A percentile compares a stretch with the other conserved stretches of the same genome.
Conservation (phyloP, 2,888 invertebrate genomes). For the Hipparchia sbordonii region DNA sequence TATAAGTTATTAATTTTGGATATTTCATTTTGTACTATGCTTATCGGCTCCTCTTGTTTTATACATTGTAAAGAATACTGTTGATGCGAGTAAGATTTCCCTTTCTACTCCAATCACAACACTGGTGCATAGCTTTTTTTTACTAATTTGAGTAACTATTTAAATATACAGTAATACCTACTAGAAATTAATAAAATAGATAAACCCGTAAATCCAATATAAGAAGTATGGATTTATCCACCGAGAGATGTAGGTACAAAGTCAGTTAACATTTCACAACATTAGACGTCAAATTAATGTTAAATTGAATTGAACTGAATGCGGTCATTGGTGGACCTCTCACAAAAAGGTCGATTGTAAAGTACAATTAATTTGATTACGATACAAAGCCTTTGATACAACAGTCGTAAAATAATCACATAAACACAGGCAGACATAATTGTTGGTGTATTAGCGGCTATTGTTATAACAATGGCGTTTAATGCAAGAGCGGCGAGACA, state of each 20-base stretch:
- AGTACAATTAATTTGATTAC: slow-evolving; percentile 16
- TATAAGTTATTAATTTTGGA: too few relatives aligned
- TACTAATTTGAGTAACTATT: too few relatives aligned
- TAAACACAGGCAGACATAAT: slow-evolving; percentile 17
- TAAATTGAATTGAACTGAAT: not conserved
- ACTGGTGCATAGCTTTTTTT: too few relatives aligned
- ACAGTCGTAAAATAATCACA: slow-evolving; percentile 1
- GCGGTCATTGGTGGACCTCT: not conserved
- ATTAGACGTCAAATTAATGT: not conserved
- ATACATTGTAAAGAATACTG: too few relatives aligned
- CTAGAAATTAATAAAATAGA: not conserved
- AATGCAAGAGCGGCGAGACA: slow-evolving; percentile 15
- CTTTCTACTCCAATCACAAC: too few relatives aligned
- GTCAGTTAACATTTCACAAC: not conserved
- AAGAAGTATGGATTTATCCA: not conserved
- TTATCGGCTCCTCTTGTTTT: too few relatives aligned
- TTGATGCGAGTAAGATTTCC: too few relatives aligned
- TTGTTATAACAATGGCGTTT: slow-evolving; percentile 28
- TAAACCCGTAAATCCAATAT: not conserved
- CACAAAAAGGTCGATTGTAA: slow-evolving; percentile 10
- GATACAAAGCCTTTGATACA: slow-evolving; percentile 16
- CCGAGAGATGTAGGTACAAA: not conserved
- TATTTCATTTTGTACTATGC: too few relatives aligned
- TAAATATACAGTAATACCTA: not conserved
- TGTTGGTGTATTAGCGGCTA: slow-evolving; percentile 27